Conservation (phyloP, 2,113 vertebrate genomes). For the Chaetorhynchus papuensis region DNA sequence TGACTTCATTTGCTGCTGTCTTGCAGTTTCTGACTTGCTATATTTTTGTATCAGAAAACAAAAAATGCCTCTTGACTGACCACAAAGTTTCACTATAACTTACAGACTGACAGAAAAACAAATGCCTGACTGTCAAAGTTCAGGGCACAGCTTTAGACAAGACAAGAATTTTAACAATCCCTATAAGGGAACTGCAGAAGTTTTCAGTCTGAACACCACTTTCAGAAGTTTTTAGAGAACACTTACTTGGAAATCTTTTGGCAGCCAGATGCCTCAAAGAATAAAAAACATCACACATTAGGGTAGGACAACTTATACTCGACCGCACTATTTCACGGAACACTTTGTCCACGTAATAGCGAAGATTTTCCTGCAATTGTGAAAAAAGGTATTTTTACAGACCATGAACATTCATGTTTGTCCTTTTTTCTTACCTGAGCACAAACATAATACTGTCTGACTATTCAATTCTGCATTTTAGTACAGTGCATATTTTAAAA, state of each 20-base stretch:
- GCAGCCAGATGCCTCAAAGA: constrained; percentile 90
- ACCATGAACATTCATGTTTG: neutral
- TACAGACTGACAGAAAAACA: neutral
- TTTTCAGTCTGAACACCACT: neutral
- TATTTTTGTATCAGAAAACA: neutral
- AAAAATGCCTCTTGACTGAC: neutral
- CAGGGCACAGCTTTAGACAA: neutral
- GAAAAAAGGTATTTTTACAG: constrained; percentile 25
- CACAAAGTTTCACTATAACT: neutral
- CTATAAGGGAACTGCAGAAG: neutral
- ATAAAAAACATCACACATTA: constrained; percentile 96
- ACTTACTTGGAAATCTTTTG: constrained; percentile 91
- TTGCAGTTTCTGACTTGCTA: neutral
- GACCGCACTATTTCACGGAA: constrained; percentile 92
- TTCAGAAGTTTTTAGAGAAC: neutral
- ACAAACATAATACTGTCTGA: neutral
- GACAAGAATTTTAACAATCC: neutral
- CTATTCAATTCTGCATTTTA: neutral
- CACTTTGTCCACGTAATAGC: constrained; percentile 93
- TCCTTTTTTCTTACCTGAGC: neutral
- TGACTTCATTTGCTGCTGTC: neutral
- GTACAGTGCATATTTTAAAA: neutral
- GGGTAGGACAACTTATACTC: constrained; percentile 93
- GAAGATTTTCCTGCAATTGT: constrained; percentile 88
- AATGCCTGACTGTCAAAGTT: neutral